Conservation (phyloP, 64 coral and sea anemone species). For the Pocillopora verrucosa region DNA sequence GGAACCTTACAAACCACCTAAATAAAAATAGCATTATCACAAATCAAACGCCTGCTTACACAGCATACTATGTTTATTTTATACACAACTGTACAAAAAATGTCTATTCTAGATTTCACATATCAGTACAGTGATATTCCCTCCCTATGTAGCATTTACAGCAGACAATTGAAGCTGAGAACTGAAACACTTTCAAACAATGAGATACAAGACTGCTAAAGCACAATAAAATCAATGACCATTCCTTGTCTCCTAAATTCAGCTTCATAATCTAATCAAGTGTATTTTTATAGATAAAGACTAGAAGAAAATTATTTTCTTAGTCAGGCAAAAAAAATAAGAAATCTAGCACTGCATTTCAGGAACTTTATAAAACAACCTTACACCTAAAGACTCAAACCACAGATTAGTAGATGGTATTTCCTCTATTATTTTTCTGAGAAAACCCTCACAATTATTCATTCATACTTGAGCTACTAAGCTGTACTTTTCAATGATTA, state of each 20-base stretch:
- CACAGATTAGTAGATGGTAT: background rate
- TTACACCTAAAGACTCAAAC: background rate
- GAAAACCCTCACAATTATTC: background rate
- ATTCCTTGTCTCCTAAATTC: background rate
- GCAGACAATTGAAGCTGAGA: slow-evolving; percentile 11
- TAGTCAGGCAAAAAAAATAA: background rate
- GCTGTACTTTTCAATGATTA: background rate
- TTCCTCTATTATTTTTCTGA: background rate
- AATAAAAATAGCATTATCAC: background rate
- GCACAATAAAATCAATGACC: slow-evolving; percentile 16
- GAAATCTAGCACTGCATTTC: background rate
- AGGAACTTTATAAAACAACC: background rate
- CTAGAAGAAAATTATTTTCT: background rate
- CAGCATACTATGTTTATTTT: slow-evolving; percentile 34
- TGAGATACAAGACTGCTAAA: background rate
- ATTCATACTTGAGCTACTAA: background rate
- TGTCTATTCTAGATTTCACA: slow-evolving; percentile 46
- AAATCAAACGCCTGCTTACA: background rate
- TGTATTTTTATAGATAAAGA: background rate
- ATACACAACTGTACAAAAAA: slow-evolving; percentile 51
- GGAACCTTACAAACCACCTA: no score
- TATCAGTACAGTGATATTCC: slow-evolving; percentile 30
- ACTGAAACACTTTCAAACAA: slow-evolving; percentile 1
- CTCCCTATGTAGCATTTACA: slow-evolving; percentile 35
- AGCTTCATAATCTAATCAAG: background rate